A percentile compares a stretch with the other conserved stretches of the same genome.
Evolutionary conservation across 2,888 invertebrate species (phyloP).

Genomic region (Apeira syringaria): DNA sequence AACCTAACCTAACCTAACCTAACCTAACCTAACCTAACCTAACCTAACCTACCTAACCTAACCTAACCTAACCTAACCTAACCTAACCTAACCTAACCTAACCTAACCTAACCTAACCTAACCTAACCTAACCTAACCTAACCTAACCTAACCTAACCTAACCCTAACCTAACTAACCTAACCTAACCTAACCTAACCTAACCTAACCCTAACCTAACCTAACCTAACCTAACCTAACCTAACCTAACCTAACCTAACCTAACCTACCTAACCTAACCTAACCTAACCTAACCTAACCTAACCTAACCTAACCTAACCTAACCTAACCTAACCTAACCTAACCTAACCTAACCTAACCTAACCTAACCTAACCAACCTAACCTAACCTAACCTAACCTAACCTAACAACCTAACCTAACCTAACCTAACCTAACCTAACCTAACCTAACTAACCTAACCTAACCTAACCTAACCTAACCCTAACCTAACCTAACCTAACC

Average conservation of each 20-base stretch:
- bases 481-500: conserved; percentile 32
- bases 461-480: too few relatives aligned
- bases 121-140: conserved; percentile 28
- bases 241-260: conserved; percentile 22
- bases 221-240: conserved; percentile 24
- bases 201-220: too few relatives aligned
- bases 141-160: conserved; percentile 32
- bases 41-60: too few relatives aligned
- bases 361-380: too few relatives aligned
- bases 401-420: too few relatives aligned
- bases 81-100: conserved; percentile 21
- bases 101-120: conserved; percentile 33
- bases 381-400: too few relatives aligned
- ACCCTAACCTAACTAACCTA: too few relatives aligned
- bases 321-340: conserved; percentile 32
- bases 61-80: conserved; percentile 17
- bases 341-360: conserved; percentile 31
- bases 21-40: conserved; percentile 18
- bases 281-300: conserved; percentile 20
- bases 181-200: too few relatives aligned
- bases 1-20: conserved; percentile 22
- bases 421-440: conserved; percentile 19
- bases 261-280: too few relatives aligned
- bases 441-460: conserved; percentile 28
- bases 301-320: conserved; percentile 30